Evolutionary conservation across 2,113 vertebrate species (phyloP).

Genomic region (Indicator indicator): DNA sequence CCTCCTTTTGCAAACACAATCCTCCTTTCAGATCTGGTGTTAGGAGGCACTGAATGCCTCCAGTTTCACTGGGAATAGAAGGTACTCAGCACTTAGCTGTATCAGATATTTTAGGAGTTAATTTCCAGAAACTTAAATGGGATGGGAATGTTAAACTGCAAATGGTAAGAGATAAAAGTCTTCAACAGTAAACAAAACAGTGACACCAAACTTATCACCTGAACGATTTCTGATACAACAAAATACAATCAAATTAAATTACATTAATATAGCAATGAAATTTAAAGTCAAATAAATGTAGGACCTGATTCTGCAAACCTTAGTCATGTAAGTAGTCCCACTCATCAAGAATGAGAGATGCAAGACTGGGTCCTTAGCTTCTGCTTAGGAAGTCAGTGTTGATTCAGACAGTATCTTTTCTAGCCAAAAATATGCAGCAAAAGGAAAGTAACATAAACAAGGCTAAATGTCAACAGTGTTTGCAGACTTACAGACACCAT

Average conservation of each 20-base stretch:
- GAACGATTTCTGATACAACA: not conserved
- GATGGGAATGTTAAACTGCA: not conserved
- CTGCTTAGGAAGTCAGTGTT: constrained; percentile 74
- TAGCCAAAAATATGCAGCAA: constrained; percentile 78
- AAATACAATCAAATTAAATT: not conserved
- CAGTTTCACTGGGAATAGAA: constrained; percentile 10
- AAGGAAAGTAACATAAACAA: constrained; percentile 82
- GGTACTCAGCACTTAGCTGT: not conserved
- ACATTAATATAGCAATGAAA: not conserved
- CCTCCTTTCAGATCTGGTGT: constrained; percentile 42
- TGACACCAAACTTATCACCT: not conserved
- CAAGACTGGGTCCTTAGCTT: constrained; percentile 60
- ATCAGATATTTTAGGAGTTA: constrained; percentile 28
- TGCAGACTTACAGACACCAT: constrained; percentile 80
- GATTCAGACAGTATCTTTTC: constrained; percentile 76
- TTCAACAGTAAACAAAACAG: not conserved
- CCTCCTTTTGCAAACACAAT: constrained; percentile 57
- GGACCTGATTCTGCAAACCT: constrained; percentile 54
- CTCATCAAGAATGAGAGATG: constrained; percentile 13
- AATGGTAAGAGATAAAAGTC: constrained; percentile 6
- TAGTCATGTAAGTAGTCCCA: constrained; percentile 45
- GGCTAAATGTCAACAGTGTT: constrained; percentile 82
- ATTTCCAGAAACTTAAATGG: constrained; percentile 8
- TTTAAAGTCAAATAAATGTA: constrained; percentile 15
- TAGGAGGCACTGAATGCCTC: constrained; percentile 34